Evolutionary conservation across 2,113 vertebrate species (phyloP).

Genomic region (Falcunculus frontatus): DNA sequence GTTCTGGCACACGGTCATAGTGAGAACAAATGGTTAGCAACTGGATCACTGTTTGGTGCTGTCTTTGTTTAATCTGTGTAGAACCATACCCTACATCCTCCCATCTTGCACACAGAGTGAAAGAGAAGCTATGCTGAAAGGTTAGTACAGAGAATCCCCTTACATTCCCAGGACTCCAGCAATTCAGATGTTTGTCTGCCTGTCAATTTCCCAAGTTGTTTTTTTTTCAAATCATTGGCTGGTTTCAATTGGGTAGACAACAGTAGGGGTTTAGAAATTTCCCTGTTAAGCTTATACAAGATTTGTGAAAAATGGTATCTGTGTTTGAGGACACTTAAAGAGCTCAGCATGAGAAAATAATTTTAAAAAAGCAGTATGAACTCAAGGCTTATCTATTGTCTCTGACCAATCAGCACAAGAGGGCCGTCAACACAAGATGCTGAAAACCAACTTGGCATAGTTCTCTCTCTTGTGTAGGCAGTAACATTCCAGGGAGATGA

Average conservation of each 20-base stretch:
- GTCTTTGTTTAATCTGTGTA: not conserved
- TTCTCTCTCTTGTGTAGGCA: not conserved
- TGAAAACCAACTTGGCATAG: not conserved
- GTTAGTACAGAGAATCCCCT: not conserved
- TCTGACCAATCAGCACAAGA: not conserved
- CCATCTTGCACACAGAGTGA: not conserved
- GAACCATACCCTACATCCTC: not conserved
- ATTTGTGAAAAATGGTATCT: not conserved
- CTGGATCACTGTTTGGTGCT: not conserved
- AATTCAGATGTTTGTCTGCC: not conserved
- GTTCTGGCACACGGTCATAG: not conserved
- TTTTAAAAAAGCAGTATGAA: not conserved
- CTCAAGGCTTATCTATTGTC: not conserved
- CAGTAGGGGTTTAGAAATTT: not conserved
- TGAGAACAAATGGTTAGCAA: not conserved
- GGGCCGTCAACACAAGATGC: not conserved
- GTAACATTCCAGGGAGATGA: not conserved
- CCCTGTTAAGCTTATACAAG: not conserved
- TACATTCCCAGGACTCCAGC: no score
- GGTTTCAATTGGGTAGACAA: not conserved
- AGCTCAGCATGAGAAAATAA: not conserved
- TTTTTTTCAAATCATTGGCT: not conserved
- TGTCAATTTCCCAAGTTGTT: not conserved
- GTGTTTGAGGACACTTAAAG: not conserved
- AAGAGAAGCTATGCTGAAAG: not conserved